Percentiles rank a stretch among this genome's conserved stretches.
Conservation (phyloP, 2,797 vertebrate genomes). For the Acanthornis magna region DNA sequence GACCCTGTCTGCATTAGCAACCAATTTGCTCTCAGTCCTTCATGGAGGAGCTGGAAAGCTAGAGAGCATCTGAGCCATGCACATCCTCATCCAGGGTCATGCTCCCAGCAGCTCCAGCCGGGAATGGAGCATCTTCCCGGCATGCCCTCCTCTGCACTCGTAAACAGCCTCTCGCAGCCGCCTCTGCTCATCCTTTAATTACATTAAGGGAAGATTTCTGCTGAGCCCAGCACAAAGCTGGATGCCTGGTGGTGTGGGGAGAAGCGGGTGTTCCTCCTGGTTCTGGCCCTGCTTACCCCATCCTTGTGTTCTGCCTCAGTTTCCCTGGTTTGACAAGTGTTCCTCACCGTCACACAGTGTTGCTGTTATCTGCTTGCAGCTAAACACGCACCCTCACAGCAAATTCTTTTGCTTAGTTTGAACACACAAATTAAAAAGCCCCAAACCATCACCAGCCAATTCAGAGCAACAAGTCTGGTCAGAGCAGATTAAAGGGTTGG, state of each 20-base stretch:
- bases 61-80: background rate
- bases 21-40: constrained; percentile 11
- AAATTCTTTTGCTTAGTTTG: background rate
- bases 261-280: background rate
- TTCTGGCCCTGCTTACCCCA: background rate
- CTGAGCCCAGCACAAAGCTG: constrained; percentile 31
- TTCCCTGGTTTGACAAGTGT: background rate
- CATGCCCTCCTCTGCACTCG: background rate
- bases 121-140: background rate
- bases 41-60: background rate
- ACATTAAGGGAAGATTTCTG: constrained; percentile 22
- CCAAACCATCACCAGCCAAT: background rate
- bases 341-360: background rate
- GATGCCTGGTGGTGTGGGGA: background rate
- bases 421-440: background rate
- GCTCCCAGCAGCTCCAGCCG: background rate
- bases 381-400: background rate
- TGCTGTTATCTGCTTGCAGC: background rate
- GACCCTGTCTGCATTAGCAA: background rate
- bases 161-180: background rate
- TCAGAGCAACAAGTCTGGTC: background rate
- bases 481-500: background rate
- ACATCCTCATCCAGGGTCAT: background rate
- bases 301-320: background rate
- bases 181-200: constrained; percentile 49